Conservation (phyloP, 2,797 vertebrate genomes). For the Xyrichtys novacula region DNA sequence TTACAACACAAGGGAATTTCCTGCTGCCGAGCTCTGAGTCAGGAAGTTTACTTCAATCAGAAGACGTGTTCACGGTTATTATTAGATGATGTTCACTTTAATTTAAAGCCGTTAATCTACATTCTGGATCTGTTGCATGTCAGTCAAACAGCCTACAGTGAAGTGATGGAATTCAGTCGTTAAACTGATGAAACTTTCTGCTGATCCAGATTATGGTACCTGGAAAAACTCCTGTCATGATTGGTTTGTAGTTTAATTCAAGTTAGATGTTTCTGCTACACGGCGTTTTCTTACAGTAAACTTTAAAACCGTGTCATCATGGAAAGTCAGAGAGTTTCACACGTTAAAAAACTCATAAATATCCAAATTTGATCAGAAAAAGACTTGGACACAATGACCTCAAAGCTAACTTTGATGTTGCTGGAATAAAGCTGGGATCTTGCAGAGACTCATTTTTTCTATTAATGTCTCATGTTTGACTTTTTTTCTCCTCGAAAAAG, state of each 20-base stretch:
- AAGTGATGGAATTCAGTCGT: background rate
- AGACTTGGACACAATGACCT: too few relatives aligned
- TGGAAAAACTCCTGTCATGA: background rate
- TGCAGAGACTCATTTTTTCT: too few relatives aligned
- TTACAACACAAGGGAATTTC: slow-evolving; percentile 58
- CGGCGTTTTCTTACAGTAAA: too few relatives aligned
- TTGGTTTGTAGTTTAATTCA: background rate
- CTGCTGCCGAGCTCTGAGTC: slow-evolving; percentile 46
- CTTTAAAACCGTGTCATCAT: too few relatives aligned
- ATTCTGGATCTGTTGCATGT: background rate
- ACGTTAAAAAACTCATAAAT: too few relatives aligned
- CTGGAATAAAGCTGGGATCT: too few relatives aligned
- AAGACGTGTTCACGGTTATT: background rate
- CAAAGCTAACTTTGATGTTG: too few relatives aligned
- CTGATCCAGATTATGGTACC: background rate
- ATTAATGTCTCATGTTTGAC: too few relatives aligned
- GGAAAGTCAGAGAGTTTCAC: too few relatives aligned
- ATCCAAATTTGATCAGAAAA: too few relatives aligned
- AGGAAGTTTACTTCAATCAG: slow-evolving; percentile 5
- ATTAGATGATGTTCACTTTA: background rate
- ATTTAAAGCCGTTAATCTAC: background rate
- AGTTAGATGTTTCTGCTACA: too few relatives aligned
- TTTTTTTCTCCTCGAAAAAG: too few relatives aligned
- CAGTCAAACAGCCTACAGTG: background rate
- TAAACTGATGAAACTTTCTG: background rate